Base-by-base conservation (phyloP, 2,888 invertebrate genomes). In the Meandrusa payeni region DNA sequence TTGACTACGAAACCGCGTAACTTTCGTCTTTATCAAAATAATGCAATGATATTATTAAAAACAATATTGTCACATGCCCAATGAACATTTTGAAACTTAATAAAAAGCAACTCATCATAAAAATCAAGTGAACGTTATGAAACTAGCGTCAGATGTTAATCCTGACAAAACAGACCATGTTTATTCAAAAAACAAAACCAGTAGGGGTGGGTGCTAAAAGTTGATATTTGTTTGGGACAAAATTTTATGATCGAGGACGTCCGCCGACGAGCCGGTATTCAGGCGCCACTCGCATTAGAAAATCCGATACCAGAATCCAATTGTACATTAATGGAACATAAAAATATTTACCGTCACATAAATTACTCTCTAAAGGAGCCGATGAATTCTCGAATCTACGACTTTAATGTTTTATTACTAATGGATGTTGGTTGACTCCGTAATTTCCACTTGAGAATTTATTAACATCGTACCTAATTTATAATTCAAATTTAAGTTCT, bases 251-350 rank as follows among this genome's bases (percentile, higher is more conserved):
- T 56, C 54, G 59, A 67, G 74, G 70, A 80, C 77, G 72, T 81
- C 76, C 59, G 63, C 59, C 54, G 51, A 47, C 54, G 57, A 47
- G 47, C 63, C 74, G 73, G 76, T 76, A 71, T 75, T 56, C 60
- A 78, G 86, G 86, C 86, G 86, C 86, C 86, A 76, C 64, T 60
- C 52, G 61, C 83, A 86, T 83, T 82, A 85, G 78, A 77, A 73
- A 72, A 70, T 64, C 71, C 75, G 80, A 83, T 83, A 83, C 70
- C 64, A 67, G 69, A 72, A 76, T 75, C 76, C 63, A 71, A 77
- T 68, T 68, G 67, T 61, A 73, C 76, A 70, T 82, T 82, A 85
- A 83, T 79, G 74, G 73, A 66, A 77, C 81, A 83, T 85, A 76
- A 83, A 83, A 83, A 77, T 76, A 69, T 82, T 82, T 76, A 80